Base-by-base conservation (phyloP, 2,113 vertebrate genomes). In the Alexandromys fortis region DNA sequence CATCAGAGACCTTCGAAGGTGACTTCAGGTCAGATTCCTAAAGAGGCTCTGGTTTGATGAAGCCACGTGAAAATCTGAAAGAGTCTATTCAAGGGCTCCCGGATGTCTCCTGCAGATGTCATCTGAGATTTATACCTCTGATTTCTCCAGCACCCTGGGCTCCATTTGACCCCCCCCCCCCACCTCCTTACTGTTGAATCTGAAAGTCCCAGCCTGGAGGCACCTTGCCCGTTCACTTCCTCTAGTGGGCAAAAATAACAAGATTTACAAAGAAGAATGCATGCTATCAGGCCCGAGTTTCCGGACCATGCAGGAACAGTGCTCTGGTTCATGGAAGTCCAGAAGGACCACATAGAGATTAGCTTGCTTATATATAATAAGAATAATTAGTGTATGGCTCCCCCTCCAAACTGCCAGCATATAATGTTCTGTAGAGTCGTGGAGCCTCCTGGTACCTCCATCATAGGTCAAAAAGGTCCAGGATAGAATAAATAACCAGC, bases 11-110 rank as follows among this genome's bases (percentile, higher is more conserved):
- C 67, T 77, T 78, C 58, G 70, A 58, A 93, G 72, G 49, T 75
- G 35, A 93, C 55, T 85, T 90, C 19, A 90, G 79, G 75, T 75
- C 65, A 83, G 55, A 93, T n/a, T 12, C 65, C 81, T 82, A 35
- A 42, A 58, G 58, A 94, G 28, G 47, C 7, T 47, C 7, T 94
- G 58, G 7, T 65, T 95, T 70, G 55, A 8, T 28, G 86, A 75
- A 89, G 38, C 13, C 73, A 91, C 72, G 47, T 86, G 55, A 47
- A 47, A 82, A 65, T 89, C 81, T 72, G 47, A 79, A 92, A 79
- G 86, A 70, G 72, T 63, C 61, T 67, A 49, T 73, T 88, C 73
- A 86, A 61, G 30, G 4, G 26, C 63, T 81, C 49, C 67, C 90
- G 72, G 72, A 72, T 85, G 76, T 12, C 79, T 90, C 35, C 13